Evolutionary conservation across 1,140 invertebrate species (phyloP), one percentile per base, ranked within the genome.

Genomic region (Globodera rostochiensis): DNA sequence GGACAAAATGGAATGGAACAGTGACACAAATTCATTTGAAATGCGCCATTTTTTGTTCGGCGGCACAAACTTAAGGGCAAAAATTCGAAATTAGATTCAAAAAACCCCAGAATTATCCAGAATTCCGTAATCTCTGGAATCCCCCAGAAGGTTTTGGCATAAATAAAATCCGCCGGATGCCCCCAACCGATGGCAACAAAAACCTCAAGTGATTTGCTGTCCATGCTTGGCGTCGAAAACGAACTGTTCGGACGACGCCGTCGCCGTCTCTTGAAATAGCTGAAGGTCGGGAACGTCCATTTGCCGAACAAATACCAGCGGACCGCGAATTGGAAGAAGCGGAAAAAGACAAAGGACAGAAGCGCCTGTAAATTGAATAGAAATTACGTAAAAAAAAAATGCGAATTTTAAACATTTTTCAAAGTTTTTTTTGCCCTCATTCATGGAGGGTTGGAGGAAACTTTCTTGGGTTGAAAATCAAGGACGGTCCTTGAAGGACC

Each of bases 11-110:
- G 88, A 89, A 71, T 89, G 88, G 46, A 89, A 81, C 21, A 89
- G 73, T 4, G 88, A 89, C 9, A 90, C 87, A 60, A 79, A 77
- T 73, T 89, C 88, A 80, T 89, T 89, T 1, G 87, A 90, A 49
- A 89, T 89, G 36, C 88, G 79, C 88, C 88, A 89, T 75, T 89
- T 89, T 60, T 89, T 88, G 80, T 89, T 89, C 0, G 87, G 87
- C 46, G 88, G 88, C 53, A 89, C 81, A 21, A 81, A 80, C 85
- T 90, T 76, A 76, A 89, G 46, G 70, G 11, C 1, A 36, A 25
- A 25, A 25, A 25, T 25, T 25, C 13, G 25, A 25, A 25, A 25
- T 25, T 25, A 25, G 25, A 25, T 25, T 25, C 25, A 25, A 25
- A 25, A 25, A 81, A 36, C n/a, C 53, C 64, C 45, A 74, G n/a